Evolutionary conservation across 2,888 invertebrate genomes (phyloP).

Genomic region (Magallana nippona): DNA sequence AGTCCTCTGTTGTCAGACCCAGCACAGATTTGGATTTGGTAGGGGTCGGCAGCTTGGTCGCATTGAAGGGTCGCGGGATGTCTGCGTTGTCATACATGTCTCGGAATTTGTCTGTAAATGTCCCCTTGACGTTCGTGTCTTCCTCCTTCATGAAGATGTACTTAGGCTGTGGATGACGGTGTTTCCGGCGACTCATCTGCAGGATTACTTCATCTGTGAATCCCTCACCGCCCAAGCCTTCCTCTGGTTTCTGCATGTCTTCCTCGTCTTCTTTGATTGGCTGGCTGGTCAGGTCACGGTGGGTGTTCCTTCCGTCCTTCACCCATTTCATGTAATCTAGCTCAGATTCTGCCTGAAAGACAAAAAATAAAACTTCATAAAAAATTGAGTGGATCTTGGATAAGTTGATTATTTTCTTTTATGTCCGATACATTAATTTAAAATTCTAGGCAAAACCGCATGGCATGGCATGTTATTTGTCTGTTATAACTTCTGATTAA

Average conservation of each 20-base stretch:
- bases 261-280: slow-evolving; percentile 47
- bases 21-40: slow-evolving; percentile 63
- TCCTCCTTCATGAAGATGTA: slow-evolving; percentile 74
- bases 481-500: neutral
- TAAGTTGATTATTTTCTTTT: neutral
- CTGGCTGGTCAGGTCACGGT: slow-evolving; percentile 41
- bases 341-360: slow-evolving; percentile 60
- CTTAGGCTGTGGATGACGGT: slow-evolving; percentile 56
- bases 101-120: slow-evolving; percentile 67
- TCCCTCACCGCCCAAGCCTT: slow-evolving; percentile 50
- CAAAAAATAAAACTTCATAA: neutral
- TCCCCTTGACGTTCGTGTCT: slow-evolving; percentile 65
- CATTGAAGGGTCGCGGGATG: slow-evolving; percentile 61
- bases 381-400: neutral
- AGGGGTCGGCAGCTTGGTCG: slow-evolving; percentile 49
- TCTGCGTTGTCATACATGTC: slow-evolving; percentile 62
- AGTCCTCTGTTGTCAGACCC: slow-evolving; percentile 50
- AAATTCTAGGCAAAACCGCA: too few relatives aligned
- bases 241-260: slow-evolving; percentile 43
- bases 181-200: slow-evolving; percentile 54
- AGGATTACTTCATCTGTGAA: slow-evolving; percentile 59
- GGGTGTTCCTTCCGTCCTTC: slow-evolving; percentile 34
- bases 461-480: too few relatives aligned
- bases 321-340: slow-evolving; percentile 67
- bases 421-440: neutral